Base-by-base conservation (phyloP, 2,888 invertebrate genomes). In the Drosophila aldrichi region DNA sequence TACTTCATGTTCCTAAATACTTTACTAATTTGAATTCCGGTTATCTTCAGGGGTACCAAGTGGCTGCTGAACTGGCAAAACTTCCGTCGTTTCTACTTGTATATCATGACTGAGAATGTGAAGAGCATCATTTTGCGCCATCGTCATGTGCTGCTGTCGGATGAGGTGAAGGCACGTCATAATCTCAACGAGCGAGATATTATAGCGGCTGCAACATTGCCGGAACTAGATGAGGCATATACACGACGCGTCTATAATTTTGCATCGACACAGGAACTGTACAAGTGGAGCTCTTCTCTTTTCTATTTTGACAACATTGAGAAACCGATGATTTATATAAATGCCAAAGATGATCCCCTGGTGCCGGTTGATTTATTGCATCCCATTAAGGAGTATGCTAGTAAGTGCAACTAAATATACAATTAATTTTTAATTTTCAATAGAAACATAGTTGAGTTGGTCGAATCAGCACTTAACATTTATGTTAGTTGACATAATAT, bases 31-130 rank as follows among this genome's bases (percentile, higher is more conserved):
- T n/a, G 18, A 25, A n/a, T 52, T n/a, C 34, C 43, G 2, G 0
- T 0, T 34, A 16, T 61, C 16, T 59, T 29, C 36, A 97, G 97
- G 91, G 96, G 96, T 57, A 96, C 97, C 90, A 96, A 96, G 88
- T 95, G 95, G 93, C 94, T 98, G 79, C 93, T 97, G 40, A 96
- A 97, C 91, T 98, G 98, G 98, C 96, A 96, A 91, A 97, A 97
- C 92, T 96, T 98, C 93, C 95, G 98, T 18, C 96, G 98, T 3
- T 95, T 97, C 90, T 98, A 98, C 93, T 94, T 98, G 66, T 98
- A 97, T 93, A 95, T 97, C 68, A 98, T 98, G 96, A 98, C 98
- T 0, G 97, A 97, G 92, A 97, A 97, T 92, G 96, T 98, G 92
- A 97, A 97, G 81, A 96, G 95, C 90, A 96, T 98, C 68, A 96